Conservation (phyloP, 2,888 invertebrate species). For the Apeira syringaria region DNA sequence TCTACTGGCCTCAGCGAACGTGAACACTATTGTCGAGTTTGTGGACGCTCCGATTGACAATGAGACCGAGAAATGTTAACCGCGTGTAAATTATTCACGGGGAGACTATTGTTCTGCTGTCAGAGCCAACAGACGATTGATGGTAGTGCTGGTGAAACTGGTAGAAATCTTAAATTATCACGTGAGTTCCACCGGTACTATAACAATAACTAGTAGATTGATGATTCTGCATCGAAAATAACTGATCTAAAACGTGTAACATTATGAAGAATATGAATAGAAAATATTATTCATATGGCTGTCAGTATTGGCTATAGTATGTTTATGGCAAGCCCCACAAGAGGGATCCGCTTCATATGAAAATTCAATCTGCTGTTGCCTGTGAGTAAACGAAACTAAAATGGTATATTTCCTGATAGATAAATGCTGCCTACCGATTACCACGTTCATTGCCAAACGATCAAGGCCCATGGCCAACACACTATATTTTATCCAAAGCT, state of each 20-base stretch:
- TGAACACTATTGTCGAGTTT: not conserved
- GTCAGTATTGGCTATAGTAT: too few species aligned
- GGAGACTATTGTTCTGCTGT: constrained; percentile 7
- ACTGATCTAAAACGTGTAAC: too few species aligned
- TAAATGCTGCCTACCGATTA: constrained; percentile 8
- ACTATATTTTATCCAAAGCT: constrained; percentile 20
- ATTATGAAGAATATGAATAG: too few species aligned
- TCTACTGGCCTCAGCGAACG: constrained; percentile 51
- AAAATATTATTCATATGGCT: too few species aligned
- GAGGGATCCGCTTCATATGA: too few species aligned
- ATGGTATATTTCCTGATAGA: constrained; percentile 13
- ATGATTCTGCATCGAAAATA: too few species aligned
- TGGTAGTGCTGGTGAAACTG: not conserved
- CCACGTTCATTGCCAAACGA: constrained; percentile 35
- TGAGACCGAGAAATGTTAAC: constrained; percentile 8
- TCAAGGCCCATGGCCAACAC: constrained; percentile 28
- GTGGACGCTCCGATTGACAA: constrained; percentile 26
- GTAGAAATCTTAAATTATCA: too few species aligned
- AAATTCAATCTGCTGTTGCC: constrained; percentile 4
- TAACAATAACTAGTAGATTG: too few species aligned
- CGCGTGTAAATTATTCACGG: constrained; percentile 14
- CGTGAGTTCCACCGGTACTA: too few species aligned
- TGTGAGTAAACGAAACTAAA: constrained; percentile 10
- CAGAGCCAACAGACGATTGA: not conserved
- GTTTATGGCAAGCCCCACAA: too few species aligned